Conservation (phyloP, 2,888 invertebrate genomes). For the Melitaea athalia region DNA sequence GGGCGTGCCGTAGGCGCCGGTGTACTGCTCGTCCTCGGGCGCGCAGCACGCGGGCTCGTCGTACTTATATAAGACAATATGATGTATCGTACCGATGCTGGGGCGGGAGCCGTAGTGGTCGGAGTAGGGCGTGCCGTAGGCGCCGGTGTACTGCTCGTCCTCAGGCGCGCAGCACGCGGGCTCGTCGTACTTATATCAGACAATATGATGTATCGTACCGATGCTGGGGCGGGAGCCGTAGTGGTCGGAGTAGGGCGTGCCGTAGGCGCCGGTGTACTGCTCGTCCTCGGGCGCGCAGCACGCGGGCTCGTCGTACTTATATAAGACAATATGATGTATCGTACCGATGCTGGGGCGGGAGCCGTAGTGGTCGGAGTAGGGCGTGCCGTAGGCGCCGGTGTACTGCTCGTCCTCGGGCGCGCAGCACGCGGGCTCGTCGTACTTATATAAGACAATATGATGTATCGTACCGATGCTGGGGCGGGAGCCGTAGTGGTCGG, state of each 20-base stretch:
- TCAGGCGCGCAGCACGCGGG: slow-evolving; percentile 96
- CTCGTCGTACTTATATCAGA: slow-evolving; percentile 96
- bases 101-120: slow-evolving; percentile 95
- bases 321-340: too few relatives aligned
- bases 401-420: slow-evolving; percentile 96
- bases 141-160: slow-evolving; percentile 95
- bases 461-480: slow-evolving; percentile 90
- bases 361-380: slow-evolving; percentile 95
- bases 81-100: slow-evolving; percentile 88
- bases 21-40: slow-evolving; percentile 95
- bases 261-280: slow-evolving; percentile 95
- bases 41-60: slow-evolving; percentile 97
- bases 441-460: too few relatives aligned
- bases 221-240: slow-evolving; percentile 94
- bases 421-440: slow-evolving; percentile 96
- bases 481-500: slow-evolving; percentile 94
- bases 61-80: too few relatives aligned
- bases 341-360: slow-evolving; percentile 90
- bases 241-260: slow-evolving; percentile 94
- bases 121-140: slow-evolving; percentile 94
- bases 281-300: slow-evolving; percentile 96
- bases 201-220: too few relatives aligned
- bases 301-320: slow-evolving; percentile 96
- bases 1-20: slow-evolving; percentile 94
- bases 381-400: slow-evolving; percentile 94